These are phyloP conservation scores for Urophycis tenuis DNA, from an alignment of 2,797 vertebrate genomes.

Conservation along the genomic window DNA sequence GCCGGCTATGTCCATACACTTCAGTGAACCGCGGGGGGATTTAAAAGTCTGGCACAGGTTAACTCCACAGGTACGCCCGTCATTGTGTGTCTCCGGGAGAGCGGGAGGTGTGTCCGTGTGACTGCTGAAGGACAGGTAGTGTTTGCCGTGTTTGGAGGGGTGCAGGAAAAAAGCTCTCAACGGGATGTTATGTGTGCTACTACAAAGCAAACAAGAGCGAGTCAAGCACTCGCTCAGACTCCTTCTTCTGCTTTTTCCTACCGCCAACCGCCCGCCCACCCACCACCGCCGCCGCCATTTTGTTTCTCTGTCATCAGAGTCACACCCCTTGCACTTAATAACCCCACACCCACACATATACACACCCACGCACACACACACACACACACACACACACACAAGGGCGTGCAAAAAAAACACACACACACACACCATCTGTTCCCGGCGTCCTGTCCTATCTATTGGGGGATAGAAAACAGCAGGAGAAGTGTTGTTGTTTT, in stretches of 20 bases:
- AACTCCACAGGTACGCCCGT: background rate
- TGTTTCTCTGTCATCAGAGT: background rate
- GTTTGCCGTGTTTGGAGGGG: background rate
- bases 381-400: background rate
- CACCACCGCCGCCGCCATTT: too few species aligned
- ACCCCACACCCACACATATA: background rate
- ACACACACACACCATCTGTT: background rate
- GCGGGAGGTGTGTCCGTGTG: background rate
- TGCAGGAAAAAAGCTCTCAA: background rate
- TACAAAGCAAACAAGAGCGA: background rate
- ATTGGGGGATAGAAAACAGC: background rate
- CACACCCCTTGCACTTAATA: background rate
- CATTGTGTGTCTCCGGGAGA: background rate
- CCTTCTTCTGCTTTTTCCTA: background rate
- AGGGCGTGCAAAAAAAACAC: too few species aligned
- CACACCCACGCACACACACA: background rate
- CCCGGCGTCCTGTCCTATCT: background rate
- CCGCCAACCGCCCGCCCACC: too few species aligned
- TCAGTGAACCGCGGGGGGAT: background rate
- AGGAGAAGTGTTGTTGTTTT: background rate
- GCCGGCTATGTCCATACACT: background rate
- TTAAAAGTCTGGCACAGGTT: background rate
- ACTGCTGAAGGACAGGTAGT: background rate
- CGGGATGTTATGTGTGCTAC: background rate
- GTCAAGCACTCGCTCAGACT: background rate